A percentile compares a stretch with the other conserved stretches of the same genome.
Evolutionary conservation across 53 echinoderm and acorn worm species (phyloP).

Genomic region (Astropecten irregularis): DNA sequence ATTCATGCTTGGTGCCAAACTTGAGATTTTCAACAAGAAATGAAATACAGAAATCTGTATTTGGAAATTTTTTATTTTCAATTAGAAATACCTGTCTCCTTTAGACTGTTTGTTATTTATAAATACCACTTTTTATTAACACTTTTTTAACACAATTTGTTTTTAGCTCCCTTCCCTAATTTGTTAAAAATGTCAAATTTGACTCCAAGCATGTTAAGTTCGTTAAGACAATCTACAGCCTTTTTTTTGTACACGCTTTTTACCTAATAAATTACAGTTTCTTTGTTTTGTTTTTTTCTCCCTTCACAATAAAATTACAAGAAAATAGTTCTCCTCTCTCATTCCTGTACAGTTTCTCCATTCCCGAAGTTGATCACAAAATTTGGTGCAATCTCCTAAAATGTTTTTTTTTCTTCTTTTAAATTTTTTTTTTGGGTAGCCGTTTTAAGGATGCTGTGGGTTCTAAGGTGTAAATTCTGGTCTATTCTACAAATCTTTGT

Average conservation of each 20-base stretch:
- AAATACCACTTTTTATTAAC: too few relatives aligned
- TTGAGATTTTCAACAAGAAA: slow-evolving; percentile 21
- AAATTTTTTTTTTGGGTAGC: too few relatives aligned
- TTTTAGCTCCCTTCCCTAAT: too few relatives aligned
- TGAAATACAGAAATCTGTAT: neutral
- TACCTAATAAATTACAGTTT: slow-evolving; percentile 24
- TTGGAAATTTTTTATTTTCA: too few relatives aligned
- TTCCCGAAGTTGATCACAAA: neutral
- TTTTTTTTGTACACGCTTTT: neutral
- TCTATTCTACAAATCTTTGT: too few relatives aligned
- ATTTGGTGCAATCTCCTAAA: neutral
- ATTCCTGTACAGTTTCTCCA: neutral
- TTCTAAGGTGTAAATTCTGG: too few relatives aligned
- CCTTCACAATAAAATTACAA: slow-evolving; percentile 46
- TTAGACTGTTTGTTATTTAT: too few relatives aligned
- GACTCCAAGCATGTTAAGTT: neutral
- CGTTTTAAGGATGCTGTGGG: too few relatives aligned
- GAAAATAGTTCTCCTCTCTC: slow-evolving; percentile 47
- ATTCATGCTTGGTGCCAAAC: neutral
- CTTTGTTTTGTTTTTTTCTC: too few relatives aligned
- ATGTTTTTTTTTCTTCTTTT: too few relatives aligned
- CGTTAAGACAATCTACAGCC: neutral
- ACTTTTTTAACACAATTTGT: too few relatives aligned
- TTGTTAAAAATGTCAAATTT: neutral
- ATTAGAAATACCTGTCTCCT: too few relatives aligned